Evolutionary conservation across 2,113 vertebrate genomes (phyloP).

Genomic region (Scytalopus superciliaris): DNA sequence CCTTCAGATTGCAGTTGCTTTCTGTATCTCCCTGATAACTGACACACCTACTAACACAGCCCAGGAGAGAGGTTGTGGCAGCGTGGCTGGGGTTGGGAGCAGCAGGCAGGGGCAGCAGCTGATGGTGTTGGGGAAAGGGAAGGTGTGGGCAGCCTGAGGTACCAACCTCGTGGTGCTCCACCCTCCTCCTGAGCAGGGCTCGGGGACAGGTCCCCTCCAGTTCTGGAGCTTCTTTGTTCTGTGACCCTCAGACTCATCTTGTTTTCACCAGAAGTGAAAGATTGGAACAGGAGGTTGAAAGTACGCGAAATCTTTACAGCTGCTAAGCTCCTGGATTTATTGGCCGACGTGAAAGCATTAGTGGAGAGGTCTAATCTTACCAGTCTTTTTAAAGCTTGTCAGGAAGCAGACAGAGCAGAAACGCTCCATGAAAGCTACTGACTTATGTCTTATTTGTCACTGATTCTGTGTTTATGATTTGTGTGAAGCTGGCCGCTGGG

Average conservation of each 20-base stretch:
- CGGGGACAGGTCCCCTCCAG: rapidly evolving
- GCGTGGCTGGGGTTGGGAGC: neutral
- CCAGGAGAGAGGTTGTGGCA: rapidly evolving
- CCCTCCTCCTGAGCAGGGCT: neutral
- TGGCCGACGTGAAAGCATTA: neutral
- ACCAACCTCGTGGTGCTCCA: rapidly evolving
- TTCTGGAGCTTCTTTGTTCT: neutral
- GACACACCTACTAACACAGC: neutral
- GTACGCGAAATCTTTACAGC: conserved; percentile 26
- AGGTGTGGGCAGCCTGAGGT: too few species aligned
- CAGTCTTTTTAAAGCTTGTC: conserved; percentile 43
- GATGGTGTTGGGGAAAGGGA: neutral
- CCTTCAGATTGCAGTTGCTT: neutral
- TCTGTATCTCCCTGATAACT: neutral
- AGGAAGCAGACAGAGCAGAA: neutral
- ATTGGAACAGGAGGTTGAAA: conserved; percentile 5
- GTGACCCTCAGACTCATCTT: neutral
- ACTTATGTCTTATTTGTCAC: neutral
- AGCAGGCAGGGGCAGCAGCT: neutral
- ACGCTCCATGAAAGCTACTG: neutral
- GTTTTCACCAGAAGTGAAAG: neutral
- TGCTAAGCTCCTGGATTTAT: conserved; percentile 35
- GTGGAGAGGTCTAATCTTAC: conserved; percentile 4
- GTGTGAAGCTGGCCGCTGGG: neutral
- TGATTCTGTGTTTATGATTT: neutral